These are phyloP conservation scores for Rhinoraja longicauda DNA, from an alignment of 2,797 vertebrate species.

Conservation along the genomic window DNA sequence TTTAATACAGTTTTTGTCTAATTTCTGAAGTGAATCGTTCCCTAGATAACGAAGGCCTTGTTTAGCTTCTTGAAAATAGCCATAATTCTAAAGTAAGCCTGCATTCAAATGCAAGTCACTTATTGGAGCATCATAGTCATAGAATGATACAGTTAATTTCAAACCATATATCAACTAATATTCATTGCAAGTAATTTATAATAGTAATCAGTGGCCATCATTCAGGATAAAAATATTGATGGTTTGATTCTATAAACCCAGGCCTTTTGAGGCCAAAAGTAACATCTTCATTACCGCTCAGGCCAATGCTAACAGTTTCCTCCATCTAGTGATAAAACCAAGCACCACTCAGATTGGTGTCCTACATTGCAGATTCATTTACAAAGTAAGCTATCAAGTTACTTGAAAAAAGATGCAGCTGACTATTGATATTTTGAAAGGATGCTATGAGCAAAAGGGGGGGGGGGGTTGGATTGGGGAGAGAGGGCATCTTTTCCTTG, in stretches of 20 bases:
- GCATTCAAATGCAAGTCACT: neutral
- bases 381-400: neutral
- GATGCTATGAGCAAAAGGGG: neutral
- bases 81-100: neutral
- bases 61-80: neutral
- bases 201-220: neutral
- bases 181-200: neutral
- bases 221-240: neutral
- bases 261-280: neutral
- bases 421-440: neutral
- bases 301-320: neutral
- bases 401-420: neutral
- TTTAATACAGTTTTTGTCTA: neutral
- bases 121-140: too few relatives aligned
- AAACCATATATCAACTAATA: neutral
- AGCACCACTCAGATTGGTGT: neutral
- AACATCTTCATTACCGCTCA: neutral
- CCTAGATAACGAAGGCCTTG: neutral
- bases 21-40: neutral
- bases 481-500: neutral
- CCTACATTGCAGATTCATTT: neutral
- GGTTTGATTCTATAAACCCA: neutral
- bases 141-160: too few relatives aligned
- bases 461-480: too few relatives aligned
- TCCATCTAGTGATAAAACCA: neutral